These are phyloP conservation scores for Orycteropus afer DNA, from an alignment of 2,113 vertebrate genomes.

Conservation along the genomic window DNA sequence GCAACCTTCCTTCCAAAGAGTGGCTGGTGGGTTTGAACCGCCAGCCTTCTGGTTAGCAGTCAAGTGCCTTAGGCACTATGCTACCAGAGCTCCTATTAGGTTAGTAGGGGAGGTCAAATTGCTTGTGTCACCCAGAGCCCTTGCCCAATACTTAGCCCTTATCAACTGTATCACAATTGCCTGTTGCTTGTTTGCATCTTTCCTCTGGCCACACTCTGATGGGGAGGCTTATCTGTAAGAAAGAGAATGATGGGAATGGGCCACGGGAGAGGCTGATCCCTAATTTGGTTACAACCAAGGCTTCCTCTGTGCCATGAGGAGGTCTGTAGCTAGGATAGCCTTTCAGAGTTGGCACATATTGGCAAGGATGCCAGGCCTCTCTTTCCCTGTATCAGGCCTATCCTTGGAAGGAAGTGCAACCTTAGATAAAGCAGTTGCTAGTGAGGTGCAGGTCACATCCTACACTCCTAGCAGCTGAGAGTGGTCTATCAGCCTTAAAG, in stretches of 20 bases:
- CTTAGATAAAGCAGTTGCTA: neutral
- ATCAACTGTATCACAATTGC: rapidly evolving
- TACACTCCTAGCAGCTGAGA: neutral
- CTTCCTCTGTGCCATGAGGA: neutral
- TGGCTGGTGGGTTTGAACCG: too few relatives aligned
- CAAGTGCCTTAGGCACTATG: too few relatives aligned
- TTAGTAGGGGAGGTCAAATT: too few relatives aligned
- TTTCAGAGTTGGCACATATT: neutral
- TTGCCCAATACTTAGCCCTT: neutral
- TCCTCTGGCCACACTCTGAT: neutral
- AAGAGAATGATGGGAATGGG: neutral
- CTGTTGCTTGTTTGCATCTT: neutral
- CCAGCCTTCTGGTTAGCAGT: too few relatives aligned
- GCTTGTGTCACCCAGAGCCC: too few relatives aligned
- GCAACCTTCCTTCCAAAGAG: too few relatives aligned
- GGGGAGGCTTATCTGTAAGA: neutral
- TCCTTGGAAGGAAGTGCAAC: neutral
- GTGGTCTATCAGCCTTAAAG: neutral
- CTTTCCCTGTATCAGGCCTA: neutral
- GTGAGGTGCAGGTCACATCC: neutral
- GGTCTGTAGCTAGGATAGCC: neutral
- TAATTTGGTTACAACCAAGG: neutral
- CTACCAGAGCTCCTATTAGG: too few relatives aligned
- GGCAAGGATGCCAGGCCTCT: neutral
- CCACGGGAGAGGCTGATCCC: neutral